phyloP scores from a whole-genome alignment of 2,888 invertebrate species.

The Hoplodrina ambigua region DNA sequence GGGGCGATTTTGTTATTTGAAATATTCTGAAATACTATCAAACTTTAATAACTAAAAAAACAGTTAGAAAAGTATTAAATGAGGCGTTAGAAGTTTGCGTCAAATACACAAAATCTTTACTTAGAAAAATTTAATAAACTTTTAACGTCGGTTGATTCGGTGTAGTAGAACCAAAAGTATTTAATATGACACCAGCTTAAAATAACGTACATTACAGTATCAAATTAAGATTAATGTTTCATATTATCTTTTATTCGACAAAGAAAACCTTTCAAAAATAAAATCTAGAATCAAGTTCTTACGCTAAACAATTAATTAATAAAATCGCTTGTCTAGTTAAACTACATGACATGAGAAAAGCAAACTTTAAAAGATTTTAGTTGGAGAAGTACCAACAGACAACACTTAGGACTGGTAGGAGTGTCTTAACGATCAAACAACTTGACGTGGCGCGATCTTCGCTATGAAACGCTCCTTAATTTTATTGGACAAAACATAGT shows the following conservation, averaged over 20 bases:
- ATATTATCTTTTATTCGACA: not conserved
- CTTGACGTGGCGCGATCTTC: constrained; percentile 61
- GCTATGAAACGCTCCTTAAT: constrained; percentile 75
- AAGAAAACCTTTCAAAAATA: not conserved
- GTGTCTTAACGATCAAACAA: constrained; percentile 61
- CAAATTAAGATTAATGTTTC: constrained; percentile 29
- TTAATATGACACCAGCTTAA: constrained; percentile 35
- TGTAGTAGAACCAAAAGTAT: too few species aligned
- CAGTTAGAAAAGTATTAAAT: too few species aligned
- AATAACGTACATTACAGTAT: constrained; percentile 17
- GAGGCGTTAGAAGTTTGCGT: too few species aligned
- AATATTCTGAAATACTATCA: too few species aligned
- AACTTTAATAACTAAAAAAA: too few species aligned
- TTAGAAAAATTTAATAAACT: too few species aligned
- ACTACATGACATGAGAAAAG: constrained; percentile 28
- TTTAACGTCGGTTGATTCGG: too few species aligned
- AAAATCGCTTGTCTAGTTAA: constrained; percentile 22
- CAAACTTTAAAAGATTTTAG: constrained; percentile 39
- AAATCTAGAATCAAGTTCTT: not conserved
- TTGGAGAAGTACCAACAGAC: constrained; percentile 25
- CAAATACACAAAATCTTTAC: too few species aligned
- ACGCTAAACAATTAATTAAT: constrained; percentile 17
- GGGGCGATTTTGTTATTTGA: too few species aligned
- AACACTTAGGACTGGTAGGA: constrained; percentile 39
- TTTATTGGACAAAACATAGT: constrained; percentile 85